Evolutionary conservation across 1,140 invertebrate species (phyloP).

Genomic region (Rhizoglyphus robini): DNA sequence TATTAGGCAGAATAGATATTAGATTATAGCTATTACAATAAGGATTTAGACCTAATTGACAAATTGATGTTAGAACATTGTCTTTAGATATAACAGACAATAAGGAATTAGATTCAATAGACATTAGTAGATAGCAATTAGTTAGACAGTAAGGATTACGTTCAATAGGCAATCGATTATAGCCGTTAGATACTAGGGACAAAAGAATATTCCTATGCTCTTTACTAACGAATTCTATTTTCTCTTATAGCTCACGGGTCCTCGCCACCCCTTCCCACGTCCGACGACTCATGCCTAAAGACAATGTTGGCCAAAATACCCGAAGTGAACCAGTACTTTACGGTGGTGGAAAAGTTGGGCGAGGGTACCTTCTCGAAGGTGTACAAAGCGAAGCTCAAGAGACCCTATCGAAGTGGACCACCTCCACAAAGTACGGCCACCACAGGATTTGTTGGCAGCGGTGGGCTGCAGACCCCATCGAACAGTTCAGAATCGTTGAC

Average conservation of each 20-base stretch:
- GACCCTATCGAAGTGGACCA: not conserved
- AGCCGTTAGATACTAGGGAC: too few species aligned
- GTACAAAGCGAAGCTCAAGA: constrained; percentile 21
- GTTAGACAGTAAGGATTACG: too few species aligned
- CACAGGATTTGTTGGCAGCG: too few species aligned
- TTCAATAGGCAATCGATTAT: not conserved
- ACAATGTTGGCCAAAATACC: constrained; percentile 12
- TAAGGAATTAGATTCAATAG: too few species aligned
- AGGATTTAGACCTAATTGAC: too few species aligned
- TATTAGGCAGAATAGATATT: too few species aligned
- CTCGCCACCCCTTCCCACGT: not conserved
- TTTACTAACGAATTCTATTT: not conserved
- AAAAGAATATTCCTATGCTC: not conserved
- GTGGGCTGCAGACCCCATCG: too few species aligned
- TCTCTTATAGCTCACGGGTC: not conserved
- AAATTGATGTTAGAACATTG: too few species aligned
- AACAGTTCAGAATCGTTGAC: not conserved
- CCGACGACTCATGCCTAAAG: not conserved
- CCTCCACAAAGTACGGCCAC: not conserved
- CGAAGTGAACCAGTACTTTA: constrained; percentile 10
- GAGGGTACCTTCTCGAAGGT: constrained; percentile 29
- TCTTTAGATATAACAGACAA: too few species aligned
- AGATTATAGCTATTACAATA: too few species aligned
- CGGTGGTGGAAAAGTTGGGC: constrained; percentile 27
- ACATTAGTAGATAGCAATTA: too few species aligned